A percentile compares a stretch with the other conserved stretches of the same genome.
These are phyloP conservation scores for Cyclargus thomasi DNA, from an alignment of 1,140 invertebrate species.

Conservation along the genomic window DNA sequence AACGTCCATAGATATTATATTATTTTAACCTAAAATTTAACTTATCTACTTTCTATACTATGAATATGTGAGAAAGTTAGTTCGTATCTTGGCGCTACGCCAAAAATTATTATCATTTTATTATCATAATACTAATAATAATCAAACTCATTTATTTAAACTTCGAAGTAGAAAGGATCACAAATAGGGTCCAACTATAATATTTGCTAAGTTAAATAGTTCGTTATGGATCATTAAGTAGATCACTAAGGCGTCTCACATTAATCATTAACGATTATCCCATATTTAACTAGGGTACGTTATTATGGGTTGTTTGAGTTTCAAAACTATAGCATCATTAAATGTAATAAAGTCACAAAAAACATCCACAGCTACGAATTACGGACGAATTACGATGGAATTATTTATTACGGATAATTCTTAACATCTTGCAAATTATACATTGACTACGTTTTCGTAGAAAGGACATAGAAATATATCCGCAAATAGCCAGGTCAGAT, in stretches of 20 bases:
- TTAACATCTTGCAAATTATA: neutral
- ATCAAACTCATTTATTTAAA: too few relatives aligned
- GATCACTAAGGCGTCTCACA: slow-evolving; percentile 17
- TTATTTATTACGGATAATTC: slow-evolving; percentile 7
- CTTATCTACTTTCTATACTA: too few relatives aligned
- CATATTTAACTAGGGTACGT: slow-evolving; percentile 16
- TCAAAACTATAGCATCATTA: slow-evolving; percentile 14
- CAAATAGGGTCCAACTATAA: neutral
- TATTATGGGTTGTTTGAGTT: slow-evolving; percentile 18
- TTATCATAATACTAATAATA: too few relatives aligned
- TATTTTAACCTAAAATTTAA: too few relatives aligned
- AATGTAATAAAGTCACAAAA: slow-evolving; percentile 10
- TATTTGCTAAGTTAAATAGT: slow-evolving; percentile 46
- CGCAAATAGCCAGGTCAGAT: too few relatives aligned
- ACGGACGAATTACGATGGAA: neutral
- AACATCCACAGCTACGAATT: neutral
- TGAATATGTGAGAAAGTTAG: too few relatives aligned
- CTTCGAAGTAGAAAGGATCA: too few relatives aligned
- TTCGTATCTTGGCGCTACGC: too few relatives aligned
- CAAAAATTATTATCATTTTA: too few relatives aligned
- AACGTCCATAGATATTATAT: too few relatives aligned
- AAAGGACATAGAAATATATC: neutral
- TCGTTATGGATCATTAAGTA: slow-evolving; percentile 53
- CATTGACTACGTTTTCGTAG: neutral
- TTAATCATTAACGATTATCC: neutral